Evolutionary conservation across 2,888 invertebrate genomes (phyloP), one percentile per base, ranked within the genome.

Genomic region (Syrphus vitripennis): DNA sequence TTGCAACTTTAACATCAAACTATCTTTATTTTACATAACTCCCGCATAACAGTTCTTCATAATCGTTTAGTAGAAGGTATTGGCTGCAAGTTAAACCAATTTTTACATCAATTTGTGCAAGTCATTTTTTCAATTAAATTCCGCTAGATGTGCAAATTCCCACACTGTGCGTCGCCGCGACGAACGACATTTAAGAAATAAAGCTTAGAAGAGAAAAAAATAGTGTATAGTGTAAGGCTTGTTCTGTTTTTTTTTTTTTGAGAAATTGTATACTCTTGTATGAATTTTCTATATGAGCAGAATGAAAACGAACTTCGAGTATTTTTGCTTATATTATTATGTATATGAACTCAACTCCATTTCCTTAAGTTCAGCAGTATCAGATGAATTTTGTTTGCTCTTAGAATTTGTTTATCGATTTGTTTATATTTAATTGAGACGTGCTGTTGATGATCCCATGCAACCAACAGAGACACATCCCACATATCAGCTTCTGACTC

Each of bases 371-470:
- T 74, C 50, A 72, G 31, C 48, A 29, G 50, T 75, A 53, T 42
- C 71, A 74, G 57, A 71, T 57, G 29, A 67, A 77, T 59, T 69
- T 59, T 87, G 77, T 88, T 88, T 87, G 79, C 75, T 76, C 48
- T 84, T 61, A 59, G 79, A 87, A 88, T 87, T 87, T 87, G 88
- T 82, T 80, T 88, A 88, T 87, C 80, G 82, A 87, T 88, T 88
- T 87, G 88, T 83, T 81, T 88, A 87, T 89, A 88, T 89, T 89
- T 89, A 89, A 89, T 89, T 88, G 88, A 88, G 88, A 88, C 87
- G 83, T 88, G 88, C 77, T 83, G 83, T 34, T 65, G 70, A 76
- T 65, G 63, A 63, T 81, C 48, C 29, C 71, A 37, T 65, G n/a
- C 40, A 59, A 19, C 31, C 45, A 29, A 21, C 67, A n/a, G 21